A percentile compares a stretch with the other conserved stretches of the same genome.
phyloP scores from a whole-genome alignment of 2,113 vertebrate species.

The Tragelaphus buxtoni region DNA sequence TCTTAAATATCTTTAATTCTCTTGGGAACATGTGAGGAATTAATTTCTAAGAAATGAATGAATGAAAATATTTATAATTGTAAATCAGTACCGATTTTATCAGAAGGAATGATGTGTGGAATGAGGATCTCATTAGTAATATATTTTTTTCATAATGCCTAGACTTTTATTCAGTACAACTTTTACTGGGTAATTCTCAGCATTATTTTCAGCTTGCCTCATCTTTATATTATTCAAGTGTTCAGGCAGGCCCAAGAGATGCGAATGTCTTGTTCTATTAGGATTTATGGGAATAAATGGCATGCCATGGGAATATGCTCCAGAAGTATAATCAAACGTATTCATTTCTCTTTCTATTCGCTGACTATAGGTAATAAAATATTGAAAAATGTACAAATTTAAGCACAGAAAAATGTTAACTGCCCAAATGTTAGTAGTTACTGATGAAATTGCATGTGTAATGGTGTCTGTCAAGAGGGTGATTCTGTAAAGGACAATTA shows the following conservation, averaged over 20 bases:
- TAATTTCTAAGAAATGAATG: not conserved
- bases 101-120: not conserved
- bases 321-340: not conserved
- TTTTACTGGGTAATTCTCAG: not conserved
- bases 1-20: not conserved
- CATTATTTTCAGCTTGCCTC: not conserved
- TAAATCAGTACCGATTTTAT: not conserved
- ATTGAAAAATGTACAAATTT: conserved; percentile 60
- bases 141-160: not conserved
- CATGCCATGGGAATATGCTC: not conserved
- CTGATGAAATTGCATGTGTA: conserved; percentile 58
- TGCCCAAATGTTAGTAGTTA: conserved; percentile 56
- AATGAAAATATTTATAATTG: not conserved
- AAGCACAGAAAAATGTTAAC: conserved; percentile 55
- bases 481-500: conserved; percentile 63
- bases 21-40: not conserved
- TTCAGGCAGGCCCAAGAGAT: not conserved
- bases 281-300: conserved; percentile 24
- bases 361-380: conserved; percentile 50
- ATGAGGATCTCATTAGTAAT: not conserved
- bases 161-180: not conserved
- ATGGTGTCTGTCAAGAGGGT: conserved; percentile 54
- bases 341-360: conserved; percentile 49
- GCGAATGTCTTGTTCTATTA: conserved; percentile 13
- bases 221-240: not conserved